Evolutionary conservation across 2,888 invertebrate genomes (phyloP).

Genomic region (Fabriciana adippe): DNA sequence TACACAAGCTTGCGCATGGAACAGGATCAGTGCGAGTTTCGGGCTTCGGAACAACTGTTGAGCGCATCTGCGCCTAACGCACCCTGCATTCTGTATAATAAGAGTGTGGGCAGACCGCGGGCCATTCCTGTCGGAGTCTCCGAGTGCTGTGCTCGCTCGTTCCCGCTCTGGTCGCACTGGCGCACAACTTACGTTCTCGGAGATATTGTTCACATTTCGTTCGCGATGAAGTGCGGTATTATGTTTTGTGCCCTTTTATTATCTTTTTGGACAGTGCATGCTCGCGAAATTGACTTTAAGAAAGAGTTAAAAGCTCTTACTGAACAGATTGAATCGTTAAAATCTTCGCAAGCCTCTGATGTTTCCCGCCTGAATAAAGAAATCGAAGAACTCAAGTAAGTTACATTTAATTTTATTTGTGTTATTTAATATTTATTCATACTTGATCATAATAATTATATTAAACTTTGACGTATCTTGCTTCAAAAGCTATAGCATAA

Average conservation of each 20-base stretch:
- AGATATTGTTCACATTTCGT: constrained; percentile 29
- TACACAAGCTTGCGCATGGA: constrained; percentile 18
- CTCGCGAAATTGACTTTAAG: constrained; percentile 50
- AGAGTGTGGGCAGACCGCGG: constrained; percentile 43
- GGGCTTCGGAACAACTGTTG: constrained; percentile 70
- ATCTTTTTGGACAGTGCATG: constrained; percentile 50
- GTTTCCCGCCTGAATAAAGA: constrained; percentile 57
- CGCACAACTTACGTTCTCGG: constrained; percentile 16
- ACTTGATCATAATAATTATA: background rate
- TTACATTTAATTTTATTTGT: constrained; percentile 29
- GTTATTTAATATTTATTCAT: background rate
- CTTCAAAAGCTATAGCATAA: too few species aligned
- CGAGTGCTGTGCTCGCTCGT: constrained; percentile 46
- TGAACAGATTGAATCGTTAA: constrained; percentile 59
- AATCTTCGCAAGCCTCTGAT: constrained; percentile 55
- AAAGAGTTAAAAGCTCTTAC: constrained; percentile 55
- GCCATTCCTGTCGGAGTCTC: constrained; percentile 54
- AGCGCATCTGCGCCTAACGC: constrained; percentile 67
- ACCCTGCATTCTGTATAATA: constrained; percentile 50
- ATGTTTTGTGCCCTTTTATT: constrained; percentile 50
- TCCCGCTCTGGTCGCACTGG: constrained; percentile 20
- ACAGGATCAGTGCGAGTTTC: constrained; percentile 37
- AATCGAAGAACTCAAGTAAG: constrained; percentile 69
- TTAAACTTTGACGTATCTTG: too few species aligned
- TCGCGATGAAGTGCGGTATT: constrained; percentile 57